Percentiles rank a stretch among this genome's conserved stretches.
Evolutionary conservation across 1,140 invertebrate genomes (phyloP).

Genomic region (Vollenhovia emeryi): DNA sequence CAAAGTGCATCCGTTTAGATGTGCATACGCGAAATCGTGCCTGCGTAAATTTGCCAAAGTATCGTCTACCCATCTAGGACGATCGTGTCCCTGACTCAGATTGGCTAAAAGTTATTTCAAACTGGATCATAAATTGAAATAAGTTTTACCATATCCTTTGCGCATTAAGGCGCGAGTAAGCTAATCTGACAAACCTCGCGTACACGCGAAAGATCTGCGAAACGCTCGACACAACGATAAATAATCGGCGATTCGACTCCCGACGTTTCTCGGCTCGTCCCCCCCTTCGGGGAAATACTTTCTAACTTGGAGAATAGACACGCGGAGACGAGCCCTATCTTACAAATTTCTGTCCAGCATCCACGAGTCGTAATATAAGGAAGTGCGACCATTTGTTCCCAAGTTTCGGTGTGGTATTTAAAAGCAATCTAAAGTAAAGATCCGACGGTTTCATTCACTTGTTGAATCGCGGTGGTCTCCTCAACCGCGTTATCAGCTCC

Average conservation of each 20-base stretch:
- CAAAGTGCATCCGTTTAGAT: neutral
- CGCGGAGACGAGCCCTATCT: neutral
- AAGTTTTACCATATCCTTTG: slow-evolving; percentile 80
- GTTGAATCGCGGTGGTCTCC: slow-evolving; percentile 75
- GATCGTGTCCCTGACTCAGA: slow-evolving; percentile 48
- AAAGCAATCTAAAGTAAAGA: neutral
- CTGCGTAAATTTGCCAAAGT: slow-evolving; percentile 47
- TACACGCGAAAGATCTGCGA: slow-evolving; percentile 13
- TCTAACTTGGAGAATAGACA: slow-evolving; percentile 6
- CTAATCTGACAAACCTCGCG: slow-evolving; percentile 48
- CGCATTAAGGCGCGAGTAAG: slow-evolving; percentile 1
- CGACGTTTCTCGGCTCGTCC: too few species aligned
- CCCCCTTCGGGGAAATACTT: neutral
- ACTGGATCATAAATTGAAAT: slow-evolving; percentile 85
- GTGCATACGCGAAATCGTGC: neutral
- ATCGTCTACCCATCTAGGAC: slow-evolving; percentile 3
- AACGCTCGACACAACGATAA: slow-evolving; percentile 4
- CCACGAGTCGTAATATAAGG: neutral
- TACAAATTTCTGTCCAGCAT: neutral
- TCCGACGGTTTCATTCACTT: slow-evolving; percentile 75
- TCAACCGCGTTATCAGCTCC: slow-evolving; percentile 76
- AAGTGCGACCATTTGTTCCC: neutral
- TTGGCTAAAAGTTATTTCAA: slow-evolving; percentile 84
- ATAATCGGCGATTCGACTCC: neutral
- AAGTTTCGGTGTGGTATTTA: neutral